Evolutionary conservation across 2,113 vertebrate genomes (phyloP).

Genomic region (Procavia capensis): DNA sequence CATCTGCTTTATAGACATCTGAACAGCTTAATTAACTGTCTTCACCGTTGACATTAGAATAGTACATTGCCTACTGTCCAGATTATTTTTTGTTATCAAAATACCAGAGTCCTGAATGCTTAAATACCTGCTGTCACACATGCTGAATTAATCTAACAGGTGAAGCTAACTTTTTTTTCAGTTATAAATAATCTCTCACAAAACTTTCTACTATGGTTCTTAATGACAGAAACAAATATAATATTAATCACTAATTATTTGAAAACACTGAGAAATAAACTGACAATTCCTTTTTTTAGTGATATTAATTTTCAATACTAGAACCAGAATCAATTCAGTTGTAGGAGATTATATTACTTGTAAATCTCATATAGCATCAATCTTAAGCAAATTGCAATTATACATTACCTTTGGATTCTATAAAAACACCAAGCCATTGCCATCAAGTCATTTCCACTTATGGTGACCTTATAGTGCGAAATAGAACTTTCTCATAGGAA

Average conservation of each 20-base stretch:
- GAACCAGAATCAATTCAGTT: neutral
- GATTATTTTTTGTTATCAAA: slow-evolving; percentile 63
- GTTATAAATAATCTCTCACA: slow-evolving; percentile 6
- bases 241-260: neutral
- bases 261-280: neutral
- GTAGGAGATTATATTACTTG: neutral
- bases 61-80: slow-evolving; percentile 46
- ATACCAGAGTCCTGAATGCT: slow-evolving; percentile 23
- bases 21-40: slow-evolving; percentile 69
- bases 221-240: slow-evolving; percentile 21
- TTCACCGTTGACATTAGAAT: slow-evolving; percentile 27
- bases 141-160: slow-evolving; percentile 32
- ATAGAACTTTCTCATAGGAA: neutral
- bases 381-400: neutral
- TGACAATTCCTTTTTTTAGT: neutral
- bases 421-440: neutral
- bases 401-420: neutral
- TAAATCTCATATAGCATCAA: neutral
- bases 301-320: neutral
- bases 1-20: slow-evolving; percentile 44
- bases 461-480: too few relatives aligned
- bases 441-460: too few relatives aligned
- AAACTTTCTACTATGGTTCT: neutral
- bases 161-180: slow-evolving; percentile 37
- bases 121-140: slow-evolving; percentile 48